Evolutionary conservation across 2,888 invertebrate genomes (phyloP).

Genomic region (Drosophila differens): DNA sequence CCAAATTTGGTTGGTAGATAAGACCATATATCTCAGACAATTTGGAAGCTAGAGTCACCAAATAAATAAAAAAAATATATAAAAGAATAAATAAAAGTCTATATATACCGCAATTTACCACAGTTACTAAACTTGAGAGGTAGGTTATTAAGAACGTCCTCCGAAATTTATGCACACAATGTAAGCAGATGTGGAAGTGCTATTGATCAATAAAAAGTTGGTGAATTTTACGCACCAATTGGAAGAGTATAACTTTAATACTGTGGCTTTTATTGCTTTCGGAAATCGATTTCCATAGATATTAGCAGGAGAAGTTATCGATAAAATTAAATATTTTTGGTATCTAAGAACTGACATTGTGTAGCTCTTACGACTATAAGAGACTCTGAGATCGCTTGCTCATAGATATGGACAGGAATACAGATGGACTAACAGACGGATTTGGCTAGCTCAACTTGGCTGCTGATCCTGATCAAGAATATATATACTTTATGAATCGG

Average conservation of each 20-base stretch:
- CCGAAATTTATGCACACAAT: not conserved
- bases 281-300: not conserved
- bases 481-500: no score
- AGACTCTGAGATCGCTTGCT: not conserved
- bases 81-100: no score
- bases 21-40: no score
- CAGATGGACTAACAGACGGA: not conserved
- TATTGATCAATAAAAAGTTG: not conserved
- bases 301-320: not conserved
- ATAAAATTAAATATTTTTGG: not conserved
- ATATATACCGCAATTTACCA: no score
- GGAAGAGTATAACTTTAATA: not conserved
- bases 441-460: not conserved
- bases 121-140: no score
- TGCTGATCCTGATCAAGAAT: not conserved
- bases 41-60: no score
- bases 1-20: not conserved
- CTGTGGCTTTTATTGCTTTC: not conserved
- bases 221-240: not conserved
- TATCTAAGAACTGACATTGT: not conserved
- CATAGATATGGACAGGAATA: no score
- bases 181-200: no score
- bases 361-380: not conserved
- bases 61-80: no score
- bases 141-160: no score